A percentile compares a stretch with the other conserved stretches of the same genome.
Evolutionary conservation across 2,797 vertebrate species (phyloP).

Genomic region (Huso huso): DNA sequence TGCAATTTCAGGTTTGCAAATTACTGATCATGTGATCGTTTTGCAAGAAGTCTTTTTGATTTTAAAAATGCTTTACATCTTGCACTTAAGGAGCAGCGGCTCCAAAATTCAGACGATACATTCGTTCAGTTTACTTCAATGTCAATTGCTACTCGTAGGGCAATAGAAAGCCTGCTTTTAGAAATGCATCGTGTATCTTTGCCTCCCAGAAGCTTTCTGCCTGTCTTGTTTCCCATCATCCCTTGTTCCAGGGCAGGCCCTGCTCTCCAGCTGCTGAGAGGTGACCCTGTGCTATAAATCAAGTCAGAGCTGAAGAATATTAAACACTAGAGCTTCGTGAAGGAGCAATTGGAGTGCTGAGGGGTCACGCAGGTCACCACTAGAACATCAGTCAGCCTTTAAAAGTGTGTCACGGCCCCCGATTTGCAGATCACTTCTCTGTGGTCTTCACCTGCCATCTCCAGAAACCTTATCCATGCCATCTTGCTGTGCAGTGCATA

Average conservation of each 20-base stretch:
- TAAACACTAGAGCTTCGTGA: slow-evolving; percentile 19
- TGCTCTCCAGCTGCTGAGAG: slow-evolving; percentile 54
- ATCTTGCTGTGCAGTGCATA: not conserved
- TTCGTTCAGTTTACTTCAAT: no score
- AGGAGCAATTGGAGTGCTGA: slow-evolving; percentile 50
- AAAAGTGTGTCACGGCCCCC: slow-evolving; percentile 15
- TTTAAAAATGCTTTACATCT: no score
- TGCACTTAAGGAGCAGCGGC: no score
- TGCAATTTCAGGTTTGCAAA: no score
- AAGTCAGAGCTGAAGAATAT: slow-evolving; percentile 52
- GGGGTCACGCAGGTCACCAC: slow-evolving; percentile 35
- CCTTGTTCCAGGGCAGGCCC: slow-evolving; percentile 32
- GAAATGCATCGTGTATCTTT: no score
- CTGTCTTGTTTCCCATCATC: slow-evolving; percentile 14
- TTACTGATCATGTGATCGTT: no score
- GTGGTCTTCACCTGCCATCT: not conserved
- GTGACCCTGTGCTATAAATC: slow-evolving; percentile 23
- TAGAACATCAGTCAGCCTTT: slow-evolving; percentile 54
- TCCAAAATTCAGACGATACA: no score
- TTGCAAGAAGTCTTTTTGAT: no score
- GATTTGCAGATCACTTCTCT: not conserved
- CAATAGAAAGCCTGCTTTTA: no score
- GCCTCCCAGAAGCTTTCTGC: slow-evolving; percentile 17
- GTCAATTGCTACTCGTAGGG: no score
- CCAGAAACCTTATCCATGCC: not conserved